phyloP scores from a whole-genome alignment of 2,113 vertebrate genomes.

The Antigone vipio region DNA sequence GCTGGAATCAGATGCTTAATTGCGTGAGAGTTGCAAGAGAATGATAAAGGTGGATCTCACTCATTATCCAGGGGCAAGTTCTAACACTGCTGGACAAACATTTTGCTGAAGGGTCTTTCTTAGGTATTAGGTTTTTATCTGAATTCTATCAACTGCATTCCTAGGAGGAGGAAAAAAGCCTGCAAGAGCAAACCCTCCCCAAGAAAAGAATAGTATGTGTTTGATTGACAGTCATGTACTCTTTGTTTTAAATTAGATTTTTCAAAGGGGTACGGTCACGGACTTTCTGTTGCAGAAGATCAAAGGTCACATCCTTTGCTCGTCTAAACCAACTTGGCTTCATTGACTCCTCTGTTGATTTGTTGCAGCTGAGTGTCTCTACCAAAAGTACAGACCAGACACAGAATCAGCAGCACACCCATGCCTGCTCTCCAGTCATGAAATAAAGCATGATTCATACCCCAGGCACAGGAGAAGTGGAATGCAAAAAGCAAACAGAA shows the following conservation, averaged over 20 bases:
- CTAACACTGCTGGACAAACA: constrained; percentile 45
- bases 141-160: constrained; percentile 8
- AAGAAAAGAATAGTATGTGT: neutral
- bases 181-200: neutral
- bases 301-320: constrained; percentile 6
- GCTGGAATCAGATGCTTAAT: neutral
- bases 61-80: constrained; percentile 52
- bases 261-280: constrained; percentile 15
- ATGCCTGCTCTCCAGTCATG: neutral
- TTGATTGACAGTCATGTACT: neutral
- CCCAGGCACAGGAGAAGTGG: neutral
- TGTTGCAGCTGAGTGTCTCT: neutral
- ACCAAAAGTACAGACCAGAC: neutral
- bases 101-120: constrained; percentile 62
- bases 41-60: neutral
- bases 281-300: constrained; percentile 5
- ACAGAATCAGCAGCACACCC: constrained; percentile 25
- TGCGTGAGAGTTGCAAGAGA: neutral
- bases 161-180: constrained; percentile 3
- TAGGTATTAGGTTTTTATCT: constrained; percentile 35
- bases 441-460: constrained; percentile 43
- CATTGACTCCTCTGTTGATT: neutral
- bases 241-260: constrained; percentile 18
- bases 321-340: constrained; percentile 3
- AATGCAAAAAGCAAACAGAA: constrained; percentile 52